Conservation (phyloP, 2,797 vertebrate species). For the Chelmon rostratus region DNA sequence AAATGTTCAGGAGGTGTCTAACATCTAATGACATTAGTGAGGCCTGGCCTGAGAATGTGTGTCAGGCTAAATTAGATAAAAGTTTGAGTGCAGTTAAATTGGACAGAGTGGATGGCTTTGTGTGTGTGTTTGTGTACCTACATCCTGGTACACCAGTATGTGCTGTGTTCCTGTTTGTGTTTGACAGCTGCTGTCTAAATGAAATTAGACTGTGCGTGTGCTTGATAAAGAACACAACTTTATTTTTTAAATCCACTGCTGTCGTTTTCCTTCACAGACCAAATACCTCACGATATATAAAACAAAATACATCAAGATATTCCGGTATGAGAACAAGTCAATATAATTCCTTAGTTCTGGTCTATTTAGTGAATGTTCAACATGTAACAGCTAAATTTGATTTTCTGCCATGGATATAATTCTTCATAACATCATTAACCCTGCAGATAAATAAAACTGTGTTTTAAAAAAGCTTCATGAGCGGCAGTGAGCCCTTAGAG, state of each 20-base stretch:
- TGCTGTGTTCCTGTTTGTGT: not conserved
- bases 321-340: not conserved
- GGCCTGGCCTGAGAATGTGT: slow-evolving; percentile 18
- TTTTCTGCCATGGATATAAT: not conserved
- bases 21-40: slow-evolving; percentile 41
- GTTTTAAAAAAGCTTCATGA: no score
- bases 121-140: slow-evolving; percentile 7
- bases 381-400: not conserved
- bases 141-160: not conserved
- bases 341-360: not conserved
- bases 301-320: not conserved
- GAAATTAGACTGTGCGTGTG: not conserved
- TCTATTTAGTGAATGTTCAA: not conserved
- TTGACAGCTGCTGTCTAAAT: not conserved
- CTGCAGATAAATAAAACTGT: not conserved
- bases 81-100: slow-evolving; percentile 19
- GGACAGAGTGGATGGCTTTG: not conserved
- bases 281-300: not conserved
- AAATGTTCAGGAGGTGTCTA: slow-evolving; percentile 26
- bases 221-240: not conserved
- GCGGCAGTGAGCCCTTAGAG: not conserved
- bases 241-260: not conserved
- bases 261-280: not conserved
- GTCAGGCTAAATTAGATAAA: slow-evolving; percentile 35
- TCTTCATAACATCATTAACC: not conserved